Conservation (phyloP, 64 coral and sea anemone species). For the Porites lutea region DNA sequence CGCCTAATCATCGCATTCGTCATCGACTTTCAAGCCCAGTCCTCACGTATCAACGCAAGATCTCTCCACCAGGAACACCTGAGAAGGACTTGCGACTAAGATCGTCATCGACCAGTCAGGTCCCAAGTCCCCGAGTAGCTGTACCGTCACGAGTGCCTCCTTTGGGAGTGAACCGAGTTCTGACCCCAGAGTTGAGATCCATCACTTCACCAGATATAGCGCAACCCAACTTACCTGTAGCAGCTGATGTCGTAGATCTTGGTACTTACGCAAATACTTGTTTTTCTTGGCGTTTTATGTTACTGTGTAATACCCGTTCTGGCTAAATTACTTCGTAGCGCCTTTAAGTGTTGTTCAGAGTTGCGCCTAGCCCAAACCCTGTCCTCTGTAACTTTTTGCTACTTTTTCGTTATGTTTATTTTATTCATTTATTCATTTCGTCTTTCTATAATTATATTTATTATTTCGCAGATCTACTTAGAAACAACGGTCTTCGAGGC, state of each 20-base stretch:
- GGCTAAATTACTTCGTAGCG: too few species aligned
- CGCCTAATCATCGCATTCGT: conserved; percentile 3
- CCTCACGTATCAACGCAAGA: conserved; percentile 21
- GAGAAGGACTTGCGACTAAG: not conserved
- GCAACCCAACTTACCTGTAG: not conserved
- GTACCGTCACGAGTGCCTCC: conserved; percentile 33
- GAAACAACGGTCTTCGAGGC: not conserved
- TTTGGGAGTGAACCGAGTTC: not conserved
- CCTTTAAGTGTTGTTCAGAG: too few species aligned
- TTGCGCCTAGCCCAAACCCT: too few species aligned
- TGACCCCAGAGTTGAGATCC: conserved; percentile 32
- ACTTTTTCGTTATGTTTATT: too few species aligned
- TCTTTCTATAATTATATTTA: not conserved
- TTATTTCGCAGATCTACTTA: conserved; percentile 19
- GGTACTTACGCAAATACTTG: not conserved
- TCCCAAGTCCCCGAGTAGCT: not conserved
- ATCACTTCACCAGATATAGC: not conserved
- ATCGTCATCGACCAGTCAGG: not conserved
- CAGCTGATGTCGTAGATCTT: not conserved
- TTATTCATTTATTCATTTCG: not conserved
- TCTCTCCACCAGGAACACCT: conserved; percentile 34
- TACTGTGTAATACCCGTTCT: too few species aligned
- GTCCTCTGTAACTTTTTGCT: too few species aligned
- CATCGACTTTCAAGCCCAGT: conserved; percentile 43
- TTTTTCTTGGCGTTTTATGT: too few species aligned